phyloP scores from a whole-genome alignment of 2,888 invertebrate species.

The Halictus quadricinctus region DNA sequence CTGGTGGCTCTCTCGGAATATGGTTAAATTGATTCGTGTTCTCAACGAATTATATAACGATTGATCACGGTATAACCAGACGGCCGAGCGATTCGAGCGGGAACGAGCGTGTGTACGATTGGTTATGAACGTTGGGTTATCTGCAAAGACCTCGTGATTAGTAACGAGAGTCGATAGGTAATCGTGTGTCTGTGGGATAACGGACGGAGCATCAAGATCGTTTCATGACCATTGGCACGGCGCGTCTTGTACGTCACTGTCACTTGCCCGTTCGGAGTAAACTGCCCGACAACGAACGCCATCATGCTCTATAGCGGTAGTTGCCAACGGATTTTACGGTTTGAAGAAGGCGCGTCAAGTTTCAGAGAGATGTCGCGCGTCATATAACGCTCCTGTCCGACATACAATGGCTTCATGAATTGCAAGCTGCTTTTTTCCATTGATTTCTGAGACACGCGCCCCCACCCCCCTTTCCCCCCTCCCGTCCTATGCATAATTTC shows the following conservation, averaged over 20 bases:
- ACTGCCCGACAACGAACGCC: conserved; percentile 44
- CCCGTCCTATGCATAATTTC: not conserved
- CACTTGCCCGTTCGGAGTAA: conserved; percentile 43
- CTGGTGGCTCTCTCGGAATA: not conserved
- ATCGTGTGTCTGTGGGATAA: conserved; percentile 69
- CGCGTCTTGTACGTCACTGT: conserved; percentile 44
- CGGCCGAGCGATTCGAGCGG: conserved; percentile 39
- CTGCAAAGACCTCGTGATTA: conserved; percentile 77
- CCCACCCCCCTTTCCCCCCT: not conserved
- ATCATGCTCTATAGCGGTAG: conserved; percentile 27
- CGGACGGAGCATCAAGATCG: conserved; percentile 41
- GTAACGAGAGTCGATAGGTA: conserved; percentile 72
- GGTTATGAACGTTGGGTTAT: conserved; percentile 75
- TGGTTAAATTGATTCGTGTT: conserved; percentile 40
- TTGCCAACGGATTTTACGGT: conserved; percentile 38
- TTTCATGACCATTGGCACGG: conserved; percentile 43
- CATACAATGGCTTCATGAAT: conserved; percentile 27
- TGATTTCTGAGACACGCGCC: not conserved
- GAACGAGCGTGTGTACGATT: conserved; percentile 52
- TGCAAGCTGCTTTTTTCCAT: conserved; percentile 12
- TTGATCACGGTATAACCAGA: conserved; percentile 36
- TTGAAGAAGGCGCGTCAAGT: conserved; percentile 49
- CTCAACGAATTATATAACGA: conserved; percentile 64
- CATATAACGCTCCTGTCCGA: conserved; percentile 23
- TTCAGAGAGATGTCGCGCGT: conserved; percentile 32